A percentile compares a stretch with the other conserved stretches of the same genome.
These are phyloP conservation scores for Stictonetta naevosa DNA, from an alignment of 2,113 vertebrate species.

Conservation along the genomic window DNA sequence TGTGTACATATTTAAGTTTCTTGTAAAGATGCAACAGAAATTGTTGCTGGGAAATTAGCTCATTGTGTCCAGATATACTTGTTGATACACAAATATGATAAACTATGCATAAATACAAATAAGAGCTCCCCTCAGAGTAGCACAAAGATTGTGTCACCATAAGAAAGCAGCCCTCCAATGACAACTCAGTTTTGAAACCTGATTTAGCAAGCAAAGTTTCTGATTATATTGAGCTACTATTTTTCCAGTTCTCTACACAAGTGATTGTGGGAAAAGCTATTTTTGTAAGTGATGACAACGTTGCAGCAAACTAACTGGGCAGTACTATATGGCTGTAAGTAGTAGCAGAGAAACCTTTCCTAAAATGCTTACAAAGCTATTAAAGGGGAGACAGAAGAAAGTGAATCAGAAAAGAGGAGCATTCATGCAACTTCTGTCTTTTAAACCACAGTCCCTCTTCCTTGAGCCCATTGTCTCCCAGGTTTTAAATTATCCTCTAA, in stretches of 20 bases:
- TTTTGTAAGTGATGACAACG: slow-evolving; percentile 8
- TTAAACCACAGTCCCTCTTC: background rate
- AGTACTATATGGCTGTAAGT: background rate
- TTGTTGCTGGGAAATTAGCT: background rate
- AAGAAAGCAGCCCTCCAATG: background rate
- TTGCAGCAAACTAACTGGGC: background rate
- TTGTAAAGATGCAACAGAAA: background rate
- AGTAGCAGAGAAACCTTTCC: background rate
- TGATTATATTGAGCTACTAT: background rate
- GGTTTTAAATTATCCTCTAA: slow-evolving; percentile 71
- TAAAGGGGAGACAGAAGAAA: background rate
- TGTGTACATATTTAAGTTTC: background rate
- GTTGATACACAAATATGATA: background rate
- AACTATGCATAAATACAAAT: background rate
- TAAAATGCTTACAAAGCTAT: slow-evolving; percentile 15
- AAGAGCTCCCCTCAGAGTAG: background rate
- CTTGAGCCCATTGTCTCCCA: background rate
- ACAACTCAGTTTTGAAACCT: background rate
- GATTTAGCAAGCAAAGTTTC: slow-evolving; percentile 30
- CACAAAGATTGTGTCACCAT: background rate
- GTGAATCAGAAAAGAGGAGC: background rate
- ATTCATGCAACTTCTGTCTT: background rate
- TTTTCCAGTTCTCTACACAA: slow-evolving; percentile 21
- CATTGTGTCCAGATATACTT: background rate
- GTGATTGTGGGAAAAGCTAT: slow-evolving; percentile 12